phyloP scores from a whole-genome alignment of 2,888 invertebrate genomes.

The Xylocampa areola region DNA sequence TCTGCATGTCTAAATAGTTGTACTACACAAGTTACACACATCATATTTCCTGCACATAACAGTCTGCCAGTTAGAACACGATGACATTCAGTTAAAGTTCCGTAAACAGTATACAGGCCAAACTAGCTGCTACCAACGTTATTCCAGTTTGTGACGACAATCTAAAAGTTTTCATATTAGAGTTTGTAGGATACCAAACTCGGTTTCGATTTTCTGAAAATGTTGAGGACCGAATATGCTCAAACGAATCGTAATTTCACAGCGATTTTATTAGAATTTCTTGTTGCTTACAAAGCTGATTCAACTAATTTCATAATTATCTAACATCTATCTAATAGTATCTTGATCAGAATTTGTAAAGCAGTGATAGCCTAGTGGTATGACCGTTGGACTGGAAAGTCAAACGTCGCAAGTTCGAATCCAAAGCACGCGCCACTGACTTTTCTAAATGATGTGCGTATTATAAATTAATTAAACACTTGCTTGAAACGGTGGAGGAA shows the following conservation, averaged over 20 bases:
- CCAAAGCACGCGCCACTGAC: no score
- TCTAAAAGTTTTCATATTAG: constrained; percentile 37
- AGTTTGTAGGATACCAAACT: constrained; percentile 36
- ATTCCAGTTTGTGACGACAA: constrained; percentile 27
- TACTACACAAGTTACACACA: constrained; percentile 8
- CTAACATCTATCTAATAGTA: no score
- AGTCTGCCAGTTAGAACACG: constrained; percentile 3
- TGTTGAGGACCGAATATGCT: neutral
- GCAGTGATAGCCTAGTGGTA: no score
- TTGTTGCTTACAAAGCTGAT: neutral
- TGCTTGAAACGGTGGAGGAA: no score
- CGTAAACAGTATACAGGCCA: constrained; percentile 12
- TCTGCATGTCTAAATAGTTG: neutral
- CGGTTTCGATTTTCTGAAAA: constrained; percentile 13
- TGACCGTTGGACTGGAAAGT: no score
- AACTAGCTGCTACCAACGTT: constrained; percentile 31
- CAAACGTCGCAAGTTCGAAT: no score
- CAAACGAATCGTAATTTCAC: constrained; percentile 2
- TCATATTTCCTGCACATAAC: constrained; percentile 14
- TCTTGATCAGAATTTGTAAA: no score
- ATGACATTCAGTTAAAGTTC: constrained; percentile 49
- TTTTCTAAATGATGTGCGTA: no score
- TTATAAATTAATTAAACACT: no score
- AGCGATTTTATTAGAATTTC: neutral
- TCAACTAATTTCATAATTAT: no score